Evolutionary conservation across 2,113 vertebrate species (phyloP).

Genomic region (Macroglossus sobrinus): DNA sequence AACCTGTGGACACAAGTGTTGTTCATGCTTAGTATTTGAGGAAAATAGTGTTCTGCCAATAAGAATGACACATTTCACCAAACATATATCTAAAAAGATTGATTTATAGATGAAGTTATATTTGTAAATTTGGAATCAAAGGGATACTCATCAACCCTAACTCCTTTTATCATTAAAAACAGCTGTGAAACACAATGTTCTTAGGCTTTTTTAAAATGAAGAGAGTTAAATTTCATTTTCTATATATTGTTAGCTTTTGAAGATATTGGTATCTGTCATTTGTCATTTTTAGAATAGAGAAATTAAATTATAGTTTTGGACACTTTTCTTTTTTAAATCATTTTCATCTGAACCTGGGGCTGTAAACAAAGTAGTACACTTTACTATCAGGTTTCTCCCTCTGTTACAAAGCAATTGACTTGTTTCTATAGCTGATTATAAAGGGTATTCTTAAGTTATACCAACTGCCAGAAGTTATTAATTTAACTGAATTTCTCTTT

Average conservation of each 20-base stretch:
- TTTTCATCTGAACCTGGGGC: not conserved
- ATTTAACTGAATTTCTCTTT: not conserved
- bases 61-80: not conserved
- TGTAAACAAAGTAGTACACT: not conserved
- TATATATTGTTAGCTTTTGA: not conserved
- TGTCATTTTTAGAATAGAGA: not conserved
- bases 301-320: not conserved
- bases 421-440: not conserved
- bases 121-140: conserved; percentile 20
- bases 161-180: not conserved
- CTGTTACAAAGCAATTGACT: not conserved
- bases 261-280: not conserved
- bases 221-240: not conserved
- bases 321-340: not conserved
- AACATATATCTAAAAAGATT: not conserved
- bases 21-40: not conserved
- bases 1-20: not conserved
- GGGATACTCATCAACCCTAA: not conserved
- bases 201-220: not conserved
- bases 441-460: not conserved
- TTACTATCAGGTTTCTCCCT: not conserved
- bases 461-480: not conserved
- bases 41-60: not conserved
- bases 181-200: not conserved
- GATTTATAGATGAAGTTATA: not conserved